Evolutionary conservation across 2,797 vertebrate species (phyloP), one percentile per base, ranked within the genome.

Genomic region (Saxicola maurus): DNA sequence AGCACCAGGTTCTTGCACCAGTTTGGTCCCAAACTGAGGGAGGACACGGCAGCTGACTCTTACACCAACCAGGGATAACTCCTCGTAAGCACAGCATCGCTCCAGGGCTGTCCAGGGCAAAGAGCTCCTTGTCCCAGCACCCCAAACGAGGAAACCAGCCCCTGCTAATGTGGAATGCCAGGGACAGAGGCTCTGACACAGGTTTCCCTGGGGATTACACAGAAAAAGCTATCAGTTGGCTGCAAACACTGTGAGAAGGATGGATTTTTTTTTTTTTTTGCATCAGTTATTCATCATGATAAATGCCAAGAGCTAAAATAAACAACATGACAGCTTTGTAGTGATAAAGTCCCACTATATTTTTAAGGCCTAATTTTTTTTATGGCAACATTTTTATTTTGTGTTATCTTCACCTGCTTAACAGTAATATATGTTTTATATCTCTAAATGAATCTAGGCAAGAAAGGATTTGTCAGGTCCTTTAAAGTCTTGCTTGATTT

Each of bases 331-430:
- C 77, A 76, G 56, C 28, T 91, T 31, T 28, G 30, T 73, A 52
- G 85, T 64, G 21, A 93, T 73, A 62, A 92, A 86, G 49, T 24
- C 38, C 27, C 23, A 23, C 60, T 48, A 49, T 49, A 71, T 76
- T 91, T 91, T 88, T 86, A 82, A 91, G 43, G 76, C 53, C 53
- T 71, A 17, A 17, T n/a, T 77, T 82, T 89, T 60, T 77, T 90
- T 77, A 89, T 11, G 46, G 84, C 27, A 82, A 62, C 49, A 16
- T 71, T 90, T 89, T 73, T 91, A 89, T 65, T 72, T 45, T 64
- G 66, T 37, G 60, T 65, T 73, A 56, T 56, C 53, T 85, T 76
- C 42, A 85, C 68, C 81, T 53, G 67, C 30, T 9, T 38, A 82
- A 76, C 24, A 60, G 52, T 69, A 91, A 82, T 73, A 13, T 8